Evolutionary conservation across 2,888 invertebrate species (phyloP), one percentile per base, ranked within the genome.

Genomic region (Megalurothrips usitatus): DNA sequence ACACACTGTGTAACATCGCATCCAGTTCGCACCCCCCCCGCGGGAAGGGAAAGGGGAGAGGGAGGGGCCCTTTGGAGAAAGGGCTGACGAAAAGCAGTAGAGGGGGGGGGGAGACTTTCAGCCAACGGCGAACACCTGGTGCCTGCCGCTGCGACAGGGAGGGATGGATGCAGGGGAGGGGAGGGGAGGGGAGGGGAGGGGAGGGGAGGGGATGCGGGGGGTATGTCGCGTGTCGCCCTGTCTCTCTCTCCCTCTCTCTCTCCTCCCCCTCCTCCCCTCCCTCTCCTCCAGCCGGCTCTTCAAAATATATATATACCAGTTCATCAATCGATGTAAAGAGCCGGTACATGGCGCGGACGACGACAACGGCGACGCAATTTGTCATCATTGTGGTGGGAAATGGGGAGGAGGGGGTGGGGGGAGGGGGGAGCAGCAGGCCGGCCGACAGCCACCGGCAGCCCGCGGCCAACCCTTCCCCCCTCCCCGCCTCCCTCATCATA

Each of bases 321-420:
- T 86, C 86, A 86, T 84, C 85, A 86, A 86, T 86, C 86, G 86
- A 86, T 86, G 86, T 83, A 85, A 85, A 86, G 85, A 86, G 86
- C 86, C 85, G 86, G 84, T 81, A 84, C 84, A 82, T 79, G n/a
- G 79, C 47, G 11, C 58, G 58, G 58, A 58, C 19, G 58, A 58
- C 19, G 48, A 63, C 63, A 81, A 58, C 81, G 80, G 79, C 81
- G 80, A 81, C 48, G 75, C 80, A 49, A 80, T 82, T 80, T 79
- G 81, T 75, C 79, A 80, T 81, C 81, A 83, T 82, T 83, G 83
- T 81, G 80, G 79, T 79, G 14, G 80, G 34, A 43, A 43, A 6
- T 43, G 34, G 34, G 34, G 34, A 43, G 34, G 34, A 6, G 34
- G 6, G 34, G 34, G 34, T 6, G 3, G 34, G 34, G 3, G 6